Conservation (phyloP, 2,113 vertebrate genomes). For the Dromaius novaehollandiae region DNA sequence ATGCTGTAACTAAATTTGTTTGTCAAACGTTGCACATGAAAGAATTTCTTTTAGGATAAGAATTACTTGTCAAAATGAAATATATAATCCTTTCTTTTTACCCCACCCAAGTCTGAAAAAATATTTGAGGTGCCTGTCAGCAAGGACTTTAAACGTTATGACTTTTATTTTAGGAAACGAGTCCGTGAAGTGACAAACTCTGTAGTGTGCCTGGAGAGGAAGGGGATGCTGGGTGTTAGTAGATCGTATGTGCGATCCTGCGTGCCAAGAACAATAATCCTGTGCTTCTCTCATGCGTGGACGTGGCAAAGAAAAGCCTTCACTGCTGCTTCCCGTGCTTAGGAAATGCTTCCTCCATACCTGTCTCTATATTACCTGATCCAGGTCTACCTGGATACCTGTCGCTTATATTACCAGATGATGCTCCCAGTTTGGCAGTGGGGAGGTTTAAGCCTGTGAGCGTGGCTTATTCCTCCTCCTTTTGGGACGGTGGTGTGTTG, state of each 20-base stretch:
- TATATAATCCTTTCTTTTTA: background rate
- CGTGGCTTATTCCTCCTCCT: rapidly evolving
- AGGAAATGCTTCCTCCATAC: background rate
- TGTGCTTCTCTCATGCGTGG: background rate
- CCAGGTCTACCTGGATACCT: no score
- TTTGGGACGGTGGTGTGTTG: background rate
- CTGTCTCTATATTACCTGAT: no score
- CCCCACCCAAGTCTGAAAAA: background rate
- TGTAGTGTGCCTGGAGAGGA: background rate
- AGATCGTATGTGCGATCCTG: background rate
- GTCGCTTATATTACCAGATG: background rate
- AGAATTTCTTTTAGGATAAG: constrained; percentile 55
- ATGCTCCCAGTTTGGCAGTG: background rate
- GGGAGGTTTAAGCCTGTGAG: background rate
- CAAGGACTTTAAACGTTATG: background rate
- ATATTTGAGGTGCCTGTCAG: constrained; percentile 6
- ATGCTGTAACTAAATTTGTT: constrained; percentile 73
- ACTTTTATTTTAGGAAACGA: constrained; percentile 41
- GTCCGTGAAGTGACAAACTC: background rate
- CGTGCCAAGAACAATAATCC: background rate
- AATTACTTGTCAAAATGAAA: constrained; percentile 39
- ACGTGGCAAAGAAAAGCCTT: background rate
- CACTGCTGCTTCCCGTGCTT: background rate
- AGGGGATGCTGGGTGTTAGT: background rate
- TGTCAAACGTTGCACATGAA: constrained; percentile 74